These are phyloP conservation scores for Styela clava DNA, from an alignment of 23 tunicate species.

Conservation along the genomic window DNA sequence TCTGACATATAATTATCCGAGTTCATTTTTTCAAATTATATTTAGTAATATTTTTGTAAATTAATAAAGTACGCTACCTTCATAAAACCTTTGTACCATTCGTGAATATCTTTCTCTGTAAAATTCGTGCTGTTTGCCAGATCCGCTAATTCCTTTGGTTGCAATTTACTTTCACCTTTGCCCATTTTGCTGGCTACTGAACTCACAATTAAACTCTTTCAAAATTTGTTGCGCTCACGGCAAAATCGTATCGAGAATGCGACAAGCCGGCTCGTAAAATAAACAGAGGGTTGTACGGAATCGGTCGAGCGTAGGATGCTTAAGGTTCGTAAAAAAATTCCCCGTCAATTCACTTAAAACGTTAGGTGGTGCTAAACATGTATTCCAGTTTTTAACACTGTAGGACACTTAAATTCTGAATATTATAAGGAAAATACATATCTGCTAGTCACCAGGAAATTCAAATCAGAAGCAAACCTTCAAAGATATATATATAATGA, in stretches of 20 bases:
- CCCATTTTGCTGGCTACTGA: slow-evolving; percentile 35
- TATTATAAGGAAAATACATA: too few relatives aligned
- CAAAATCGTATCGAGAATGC: not conserved
- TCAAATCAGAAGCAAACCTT: too few relatives aligned
- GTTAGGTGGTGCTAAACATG: too few relatives aligned
- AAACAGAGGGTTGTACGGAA: not conserved
- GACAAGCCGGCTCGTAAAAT: not conserved
- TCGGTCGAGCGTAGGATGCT: not conserved
- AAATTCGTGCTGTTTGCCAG: slow-evolving; percentile 70
- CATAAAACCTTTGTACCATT: slow-evolving; percentile 55
- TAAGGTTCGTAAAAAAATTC: not conserved
- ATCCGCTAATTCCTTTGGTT: slow-evolving; percentile 63
- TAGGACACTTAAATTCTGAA: too few relatives aligned
- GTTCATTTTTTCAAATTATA: too few relatives aligned
- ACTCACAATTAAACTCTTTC: not conserved
- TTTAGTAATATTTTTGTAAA: too few relatives aligned
- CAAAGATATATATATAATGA: too few relatives aligned
- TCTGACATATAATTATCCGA: too few relatives aligned
- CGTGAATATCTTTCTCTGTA: slow-evolving; percentile 57
- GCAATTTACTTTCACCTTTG: slow-evolving; percentile 30
- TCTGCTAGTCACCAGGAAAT: too few relatives aligned
- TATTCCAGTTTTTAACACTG: too few relatives aligned
- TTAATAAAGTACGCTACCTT: too few relatives aligned
- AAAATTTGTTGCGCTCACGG: not conserved
- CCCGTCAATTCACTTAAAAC: not conserved